These are phyloP conservation scores for Malacoraja senta DNA, from an alignment of 2,797 vertebrate species.

Conservation along the genomic window DNA sequence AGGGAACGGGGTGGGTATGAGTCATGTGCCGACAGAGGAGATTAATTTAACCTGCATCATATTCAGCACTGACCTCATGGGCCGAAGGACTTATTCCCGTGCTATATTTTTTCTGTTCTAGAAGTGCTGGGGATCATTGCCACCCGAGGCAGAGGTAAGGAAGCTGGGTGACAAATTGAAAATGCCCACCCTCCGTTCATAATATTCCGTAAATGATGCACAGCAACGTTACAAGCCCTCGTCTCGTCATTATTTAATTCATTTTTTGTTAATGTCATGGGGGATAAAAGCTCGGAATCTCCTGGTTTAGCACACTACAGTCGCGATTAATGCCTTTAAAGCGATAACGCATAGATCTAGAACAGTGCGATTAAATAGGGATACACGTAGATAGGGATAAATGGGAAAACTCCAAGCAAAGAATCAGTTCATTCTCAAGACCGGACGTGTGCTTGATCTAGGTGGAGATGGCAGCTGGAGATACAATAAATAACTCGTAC, in stretches of 20 bases:
- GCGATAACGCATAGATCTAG: not conserved
- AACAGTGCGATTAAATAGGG: not conserved
- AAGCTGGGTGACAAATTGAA: not conserved
- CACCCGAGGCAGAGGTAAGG: no score
- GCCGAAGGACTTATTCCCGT: no score
- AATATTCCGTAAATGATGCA: not conserved
- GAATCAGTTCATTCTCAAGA: no score
- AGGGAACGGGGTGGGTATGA: no score
- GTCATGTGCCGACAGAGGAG: no score
- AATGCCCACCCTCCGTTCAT: not conserved
- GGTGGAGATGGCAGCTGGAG: not conserved
- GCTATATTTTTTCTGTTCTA: no score
- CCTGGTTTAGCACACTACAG: no score
- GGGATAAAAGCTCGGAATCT: not conserved
- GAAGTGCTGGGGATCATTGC: no score
- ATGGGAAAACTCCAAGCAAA: not conserved
- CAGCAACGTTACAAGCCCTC: not conserved
- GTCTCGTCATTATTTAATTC: not conserved
- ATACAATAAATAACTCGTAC: no score
- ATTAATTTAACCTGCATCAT: no score
- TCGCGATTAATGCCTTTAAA: not conserved
- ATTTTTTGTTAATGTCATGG: not conserved
- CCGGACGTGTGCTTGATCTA: not conserved
- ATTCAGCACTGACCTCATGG: no score
- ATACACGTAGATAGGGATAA: not conserved